Conservation (phyloP, 2,113 vertebrate species). For the Mustelus asterias region DNA sequence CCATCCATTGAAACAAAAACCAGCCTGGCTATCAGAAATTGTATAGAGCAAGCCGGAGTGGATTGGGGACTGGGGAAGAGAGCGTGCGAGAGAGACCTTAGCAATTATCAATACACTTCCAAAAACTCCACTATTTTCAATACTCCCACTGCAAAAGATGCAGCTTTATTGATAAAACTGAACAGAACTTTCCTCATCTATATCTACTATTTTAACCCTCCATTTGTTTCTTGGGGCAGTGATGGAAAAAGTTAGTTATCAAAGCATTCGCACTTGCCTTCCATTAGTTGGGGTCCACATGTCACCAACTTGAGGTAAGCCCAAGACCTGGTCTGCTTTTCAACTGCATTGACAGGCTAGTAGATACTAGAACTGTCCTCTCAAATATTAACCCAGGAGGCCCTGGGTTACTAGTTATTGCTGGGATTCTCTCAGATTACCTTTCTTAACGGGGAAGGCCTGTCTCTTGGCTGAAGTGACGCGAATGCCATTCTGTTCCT, state of each 20-base stretch:
- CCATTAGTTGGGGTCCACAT: not conserved
- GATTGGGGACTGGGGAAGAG: not conserved
- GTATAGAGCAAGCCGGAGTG: not conserved
- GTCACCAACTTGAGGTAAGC: not conserved
- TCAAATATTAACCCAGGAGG: not conserved
- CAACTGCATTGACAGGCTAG: not conserved
- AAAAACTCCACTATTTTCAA: not conserved
- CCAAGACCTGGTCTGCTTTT: not conserved
- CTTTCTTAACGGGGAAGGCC: constrained; percentile 52
- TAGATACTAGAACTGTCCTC: not conserved
- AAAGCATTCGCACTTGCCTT: not conserved
- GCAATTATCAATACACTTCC: not conserved
- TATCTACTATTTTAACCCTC: not conserved
- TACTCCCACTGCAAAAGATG: not conserved
- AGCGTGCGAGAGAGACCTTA: not conserved
- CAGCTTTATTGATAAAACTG: not conserved
- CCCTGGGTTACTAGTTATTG: not conserved
- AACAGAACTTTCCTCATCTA: not conserved
- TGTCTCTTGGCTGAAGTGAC: constrained; percentile 63
- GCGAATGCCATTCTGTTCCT: constrained; percentile 56
- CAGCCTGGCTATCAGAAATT: not conserved
- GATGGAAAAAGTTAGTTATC: not conserved
- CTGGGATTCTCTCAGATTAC: constrained; percentile 47
- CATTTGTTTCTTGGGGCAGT: not conserved
- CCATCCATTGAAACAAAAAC: not conserved